phyloP scores from a whole-genome alignment of 2,888 invertebrate genomes.

The Anticlea derivata region DNA sequence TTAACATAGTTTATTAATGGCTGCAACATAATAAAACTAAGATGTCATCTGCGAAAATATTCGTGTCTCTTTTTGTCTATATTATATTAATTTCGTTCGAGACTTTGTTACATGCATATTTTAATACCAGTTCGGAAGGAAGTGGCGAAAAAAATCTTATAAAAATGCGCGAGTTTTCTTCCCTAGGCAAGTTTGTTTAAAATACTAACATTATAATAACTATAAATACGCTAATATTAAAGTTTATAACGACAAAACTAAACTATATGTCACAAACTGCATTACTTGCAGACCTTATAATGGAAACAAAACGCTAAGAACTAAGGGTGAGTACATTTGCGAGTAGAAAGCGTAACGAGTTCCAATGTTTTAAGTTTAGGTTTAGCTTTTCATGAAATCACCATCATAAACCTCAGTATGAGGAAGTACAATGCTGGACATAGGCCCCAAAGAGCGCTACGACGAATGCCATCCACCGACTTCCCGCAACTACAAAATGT shows the following conservation, averaged over 20 bases:
- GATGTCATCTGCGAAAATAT: too few relatives aligned
- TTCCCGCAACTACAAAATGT: too few relatives aligned
- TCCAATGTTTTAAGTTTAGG: too few relatives aligned
- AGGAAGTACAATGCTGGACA: too few relatives aligned
- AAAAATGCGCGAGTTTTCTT: neutral
- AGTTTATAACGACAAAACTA: slow-evolving; percentile 16
- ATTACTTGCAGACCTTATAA: slow-evolving; percentile 34
- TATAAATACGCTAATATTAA: slow-evolving; percentile 15
- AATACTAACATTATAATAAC: slow-evolving; percentile 8
- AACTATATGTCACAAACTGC: slow-evolving; percentile 32
- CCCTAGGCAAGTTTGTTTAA: neutral
- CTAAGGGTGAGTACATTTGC: slow-evolving; percentile 9
- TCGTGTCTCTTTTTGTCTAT: too few relatives aligned
- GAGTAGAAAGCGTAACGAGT: too few relatives aligned
- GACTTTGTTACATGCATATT: too few relatives aligned
- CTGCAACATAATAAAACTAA: neutral
- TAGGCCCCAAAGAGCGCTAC: too few relatives aligned
- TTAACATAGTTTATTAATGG: neutral
- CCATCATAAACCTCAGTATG: too few relatives aligned
- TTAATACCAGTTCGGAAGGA: neutral
- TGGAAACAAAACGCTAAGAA: slow-evolving; percentile 45
- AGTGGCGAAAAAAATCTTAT: neutral
- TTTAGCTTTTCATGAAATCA: too few relatives aligned
- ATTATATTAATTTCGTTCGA: too few relatives aligned
- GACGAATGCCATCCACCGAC: too few relatives aligned